Percentiles rank a stretch among this genome's conserved stretches.
These are phyloP conservation scores for Prunella strophiata DNA, from an alignment of 2,797 vertebrate species.

Conservation along the genomic window DNA sequence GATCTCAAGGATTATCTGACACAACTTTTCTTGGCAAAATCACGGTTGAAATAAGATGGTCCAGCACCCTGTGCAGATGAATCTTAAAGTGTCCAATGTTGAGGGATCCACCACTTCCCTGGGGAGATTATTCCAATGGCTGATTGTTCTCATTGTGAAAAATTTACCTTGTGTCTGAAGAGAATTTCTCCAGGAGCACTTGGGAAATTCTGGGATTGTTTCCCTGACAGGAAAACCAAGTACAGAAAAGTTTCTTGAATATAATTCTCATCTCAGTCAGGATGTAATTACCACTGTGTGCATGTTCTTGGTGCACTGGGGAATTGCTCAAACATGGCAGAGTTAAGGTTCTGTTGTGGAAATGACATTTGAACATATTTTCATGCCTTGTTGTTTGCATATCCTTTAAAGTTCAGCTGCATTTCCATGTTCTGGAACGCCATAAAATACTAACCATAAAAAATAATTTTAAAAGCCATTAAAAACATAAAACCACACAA, in stretches of 20 bases:
- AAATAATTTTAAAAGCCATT: neutral
- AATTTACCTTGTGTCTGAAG: neutral
- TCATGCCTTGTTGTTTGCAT: neutral
- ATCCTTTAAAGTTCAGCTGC: constrained; percentile 19
- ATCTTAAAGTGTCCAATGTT: rapidly evolving
- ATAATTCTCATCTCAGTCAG: neutral
- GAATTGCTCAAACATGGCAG: neutral
- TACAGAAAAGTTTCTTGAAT: neutral
- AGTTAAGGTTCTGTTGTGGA: neutral
- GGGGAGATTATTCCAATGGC: neutral
- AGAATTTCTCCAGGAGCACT: neutral
- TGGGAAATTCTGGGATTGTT: neutral
- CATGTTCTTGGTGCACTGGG: neutral
- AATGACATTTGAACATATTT: constrained; percentile 29
- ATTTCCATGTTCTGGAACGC: neutral
- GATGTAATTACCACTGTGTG: neutral
- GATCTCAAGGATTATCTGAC: neutral
- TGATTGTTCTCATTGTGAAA: neutral
- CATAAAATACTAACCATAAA: neutral
- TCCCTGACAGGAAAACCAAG: neutral
- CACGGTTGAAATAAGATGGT: neutral
- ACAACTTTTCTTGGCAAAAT: neutral
- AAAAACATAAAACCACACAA: neutral
- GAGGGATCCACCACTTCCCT: neutral
- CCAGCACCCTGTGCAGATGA: neutral